phyloP scores from a whole-genome alignment of 1,140 invertebrate genomes.

The Spodoptera frugiperda region DNA sequence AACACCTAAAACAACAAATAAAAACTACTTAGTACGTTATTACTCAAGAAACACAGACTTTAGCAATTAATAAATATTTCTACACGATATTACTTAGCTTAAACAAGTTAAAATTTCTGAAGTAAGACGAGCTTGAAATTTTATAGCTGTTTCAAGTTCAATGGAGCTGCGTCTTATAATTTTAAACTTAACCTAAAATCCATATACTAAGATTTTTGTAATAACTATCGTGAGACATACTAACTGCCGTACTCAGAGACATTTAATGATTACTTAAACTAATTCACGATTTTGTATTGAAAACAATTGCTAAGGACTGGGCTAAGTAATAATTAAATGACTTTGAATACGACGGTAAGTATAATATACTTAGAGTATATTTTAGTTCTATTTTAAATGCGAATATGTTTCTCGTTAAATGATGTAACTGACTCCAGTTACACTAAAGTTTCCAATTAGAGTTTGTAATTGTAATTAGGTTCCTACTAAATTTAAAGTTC shows the following conservation, averaged over 20 bases:
- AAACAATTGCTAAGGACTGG: too few species aligned
- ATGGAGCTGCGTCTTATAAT: background rate
- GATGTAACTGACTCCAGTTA: background rate
- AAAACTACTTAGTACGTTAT: background rate
- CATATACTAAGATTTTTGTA: too few species aligned
- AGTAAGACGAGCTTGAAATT: background rate
- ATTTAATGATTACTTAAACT: too few species aligned
- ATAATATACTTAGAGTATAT: too few species aligned
- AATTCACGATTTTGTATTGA: too few species aligned
- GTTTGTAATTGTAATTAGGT: background rate
- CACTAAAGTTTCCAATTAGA: background rate
- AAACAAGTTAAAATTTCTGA: background rate
- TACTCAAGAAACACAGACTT: background rate
- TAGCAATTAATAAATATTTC: slow-evolving; percentile 16
- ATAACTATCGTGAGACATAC: too few species aligned
- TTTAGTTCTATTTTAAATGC: too few species aligned
- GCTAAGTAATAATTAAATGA: too few species aligned
- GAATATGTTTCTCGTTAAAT: background rate
- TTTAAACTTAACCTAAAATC: background rate
- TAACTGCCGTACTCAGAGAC: too few species aligned
- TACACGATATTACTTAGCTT: background rate
- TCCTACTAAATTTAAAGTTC: background rate
- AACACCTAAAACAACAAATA: too few species aligned
- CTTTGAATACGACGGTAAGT: too few species aligned
- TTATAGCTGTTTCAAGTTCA: background rate